Conservation (phyloP, 2,888 invertebrate genomes). For the Lypha dubia region DNA sequence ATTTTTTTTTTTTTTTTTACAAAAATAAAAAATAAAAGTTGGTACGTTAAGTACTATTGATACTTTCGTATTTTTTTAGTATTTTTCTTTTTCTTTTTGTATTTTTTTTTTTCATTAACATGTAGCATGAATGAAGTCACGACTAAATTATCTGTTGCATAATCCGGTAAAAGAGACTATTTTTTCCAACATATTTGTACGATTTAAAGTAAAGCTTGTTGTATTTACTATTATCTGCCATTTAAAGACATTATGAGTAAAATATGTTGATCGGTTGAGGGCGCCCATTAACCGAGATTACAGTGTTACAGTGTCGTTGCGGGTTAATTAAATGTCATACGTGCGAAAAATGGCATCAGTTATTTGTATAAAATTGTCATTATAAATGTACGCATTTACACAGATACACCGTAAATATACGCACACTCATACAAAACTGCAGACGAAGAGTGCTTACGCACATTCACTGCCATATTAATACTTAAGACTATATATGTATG, state of each 20-base stretch:
- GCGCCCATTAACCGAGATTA: constrained; percentile 65
- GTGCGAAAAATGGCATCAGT: constrained; percentile 81
- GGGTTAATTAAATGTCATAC: constrained; percentile 81
- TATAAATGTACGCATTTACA: constrained; percentile 38
- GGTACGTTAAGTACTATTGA: no score
- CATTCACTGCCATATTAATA: neutral
- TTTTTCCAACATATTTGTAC: neutral
- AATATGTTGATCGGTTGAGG: constrained; percentile 66
- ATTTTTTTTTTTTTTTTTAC: no score
- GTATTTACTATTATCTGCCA: neutral
- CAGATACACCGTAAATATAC: neutral
- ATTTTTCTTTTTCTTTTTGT: no score
- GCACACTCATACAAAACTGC: neutral
- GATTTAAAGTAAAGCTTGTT: constrained; percentile 9
- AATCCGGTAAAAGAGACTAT: neutral
- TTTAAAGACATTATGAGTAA: constrained; percentile 59
- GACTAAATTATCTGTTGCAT: no score
- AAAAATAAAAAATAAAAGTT: no score
- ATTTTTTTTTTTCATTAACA: no score
- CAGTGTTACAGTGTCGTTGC: constrained; percentile 51
- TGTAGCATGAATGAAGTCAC: no score
- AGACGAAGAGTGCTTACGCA: neutral
- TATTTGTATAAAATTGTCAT: constrained; percentile 66
- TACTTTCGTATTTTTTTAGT: no score
- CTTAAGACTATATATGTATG: constrained; percentile 17